phyloP scores from a whole-genome alignment of 2,888 invertebrate species.

The Tipula lateralis region DNA sequence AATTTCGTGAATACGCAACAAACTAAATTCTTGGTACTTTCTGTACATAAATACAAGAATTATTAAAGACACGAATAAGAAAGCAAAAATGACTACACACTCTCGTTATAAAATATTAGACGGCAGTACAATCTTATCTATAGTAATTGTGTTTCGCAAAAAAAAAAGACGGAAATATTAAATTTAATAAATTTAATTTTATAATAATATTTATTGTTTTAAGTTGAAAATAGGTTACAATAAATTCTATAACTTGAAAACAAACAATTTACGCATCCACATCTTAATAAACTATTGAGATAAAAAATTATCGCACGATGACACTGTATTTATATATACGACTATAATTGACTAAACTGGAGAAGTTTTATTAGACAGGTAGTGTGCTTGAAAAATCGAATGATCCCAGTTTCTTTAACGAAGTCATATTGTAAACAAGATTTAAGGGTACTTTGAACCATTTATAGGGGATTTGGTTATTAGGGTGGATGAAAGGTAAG shows the following conservation, averaged over 20 bases:
- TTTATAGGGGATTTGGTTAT: no score
- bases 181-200: constrained; percentile 11
- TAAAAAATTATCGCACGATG: background rate
- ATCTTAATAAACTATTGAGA: background rate
- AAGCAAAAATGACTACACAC: background rate
- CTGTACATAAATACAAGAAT: background rate
- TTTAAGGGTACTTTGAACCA: no score
- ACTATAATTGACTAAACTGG: no score
- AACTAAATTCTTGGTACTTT: background rate
- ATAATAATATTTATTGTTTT: constrained; percentile 24
- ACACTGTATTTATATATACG: no score
- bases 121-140: background rate
- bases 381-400: no score
- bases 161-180: constrained; percentile 12
- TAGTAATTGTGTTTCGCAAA: background rate
- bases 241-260: background rate
- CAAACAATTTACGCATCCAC: background rate
- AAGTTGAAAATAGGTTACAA: constrained; percentile 19
- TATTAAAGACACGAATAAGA: background rate
- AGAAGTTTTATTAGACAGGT: no score
- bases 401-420: no score
- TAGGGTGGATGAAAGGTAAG: no score
- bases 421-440: no score
- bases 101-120: background rate
- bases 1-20: background rate